A percentile compares a stretch with the other conserved stretches of the same genome.
These are phyloP conservation scores for Aix galericulata DNA, from an alignment of 2,113 vertebrate species.

Conservation along the genomic window DNA sequence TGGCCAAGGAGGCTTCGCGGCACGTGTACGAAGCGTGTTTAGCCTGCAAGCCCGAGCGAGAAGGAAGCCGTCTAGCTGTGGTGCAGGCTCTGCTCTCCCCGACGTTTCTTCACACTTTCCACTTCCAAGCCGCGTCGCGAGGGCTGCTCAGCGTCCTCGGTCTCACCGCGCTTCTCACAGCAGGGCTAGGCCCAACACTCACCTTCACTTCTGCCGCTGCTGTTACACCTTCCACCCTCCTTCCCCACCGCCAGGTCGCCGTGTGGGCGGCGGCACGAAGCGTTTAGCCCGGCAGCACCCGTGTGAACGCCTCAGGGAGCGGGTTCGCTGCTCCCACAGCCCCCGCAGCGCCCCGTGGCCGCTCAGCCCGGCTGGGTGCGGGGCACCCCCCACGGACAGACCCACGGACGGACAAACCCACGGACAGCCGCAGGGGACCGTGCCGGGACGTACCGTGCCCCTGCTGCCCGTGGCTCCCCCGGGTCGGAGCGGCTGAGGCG, in stretches of 20 bases:
- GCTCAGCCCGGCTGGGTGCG: too few relatives aligned
- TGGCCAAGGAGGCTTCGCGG: accelerated
- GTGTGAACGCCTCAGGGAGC: too few relatives aligned
- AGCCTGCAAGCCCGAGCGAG: not conserved
- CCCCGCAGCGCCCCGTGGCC: too few relatives aligned
- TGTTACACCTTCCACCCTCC: not conserved
- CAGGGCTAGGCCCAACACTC: not conserved
- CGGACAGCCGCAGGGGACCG: not conserved
- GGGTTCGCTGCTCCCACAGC: too few relatives aligned
- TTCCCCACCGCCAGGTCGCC: too few relatives aligned
- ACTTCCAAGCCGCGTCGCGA: not conserved
- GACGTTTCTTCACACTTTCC: not conserved
- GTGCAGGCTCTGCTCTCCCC: not conserved
- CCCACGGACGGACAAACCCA: too few relatives aligned
- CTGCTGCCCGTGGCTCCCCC: not conserved
- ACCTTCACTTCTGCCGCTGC: too few relatives aligned
- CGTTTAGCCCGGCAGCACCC: too few relatives aligned
- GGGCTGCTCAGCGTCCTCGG: not conserved
- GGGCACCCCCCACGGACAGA: too few relatives aligned
- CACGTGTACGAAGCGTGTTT: not conserved
- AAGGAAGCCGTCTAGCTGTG: not conserved
- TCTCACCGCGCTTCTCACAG: not conserved
- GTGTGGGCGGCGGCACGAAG: too few relatives aligned
- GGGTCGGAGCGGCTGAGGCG: not conserved
- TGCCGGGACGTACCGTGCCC: not conserved